phyloP scores from a whole-genome alignment of 2,113 vertebrate genomes.

The Thunnus maccoyii region DNA sequence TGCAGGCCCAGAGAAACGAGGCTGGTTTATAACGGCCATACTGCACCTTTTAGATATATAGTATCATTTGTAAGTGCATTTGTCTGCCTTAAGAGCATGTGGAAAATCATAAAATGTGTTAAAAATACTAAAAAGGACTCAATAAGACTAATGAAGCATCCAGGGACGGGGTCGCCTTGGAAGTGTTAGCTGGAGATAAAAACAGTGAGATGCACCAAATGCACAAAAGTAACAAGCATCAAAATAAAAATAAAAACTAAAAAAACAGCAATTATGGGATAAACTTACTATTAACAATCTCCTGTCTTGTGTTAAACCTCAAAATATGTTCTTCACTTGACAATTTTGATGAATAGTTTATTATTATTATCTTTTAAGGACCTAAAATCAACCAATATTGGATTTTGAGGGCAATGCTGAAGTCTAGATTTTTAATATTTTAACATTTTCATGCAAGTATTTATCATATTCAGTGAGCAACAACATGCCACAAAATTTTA shows the following conservation, averaged over 20 bases:
- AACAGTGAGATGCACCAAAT: background rate
- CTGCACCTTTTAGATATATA: conserved; percentile 13
- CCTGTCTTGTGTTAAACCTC: background rate
- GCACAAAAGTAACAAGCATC: background rate
- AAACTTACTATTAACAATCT: background rate
- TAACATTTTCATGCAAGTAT: too few relatives aligned
- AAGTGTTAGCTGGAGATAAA: background rate
- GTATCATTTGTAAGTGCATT: background rate
- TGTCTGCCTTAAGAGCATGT: conserved; percentile 2
- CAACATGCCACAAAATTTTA: too few relatives aligned
- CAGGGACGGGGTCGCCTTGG: background rate
- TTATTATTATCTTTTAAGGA: background rate
- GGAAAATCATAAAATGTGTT: background rate
- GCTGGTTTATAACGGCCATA: conserved; percentile 18
- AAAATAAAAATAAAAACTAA: too few relatives aligned
- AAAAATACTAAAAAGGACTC: background rate
- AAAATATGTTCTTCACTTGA: background rate
- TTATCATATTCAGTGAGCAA: too few relatives aligned
- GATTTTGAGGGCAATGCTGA: background rate
- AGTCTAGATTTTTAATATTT: too few relatives aligned
- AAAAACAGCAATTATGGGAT: background rate
- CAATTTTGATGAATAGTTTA: too few relatives aligned
- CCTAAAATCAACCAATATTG: background rate
- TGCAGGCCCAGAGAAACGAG: background rate
- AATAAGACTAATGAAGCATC: background rate